Evolutionary conservation across 2,888 invertebrate species (phyloP).

Genomic region (Agrotis segetum): DNA sequence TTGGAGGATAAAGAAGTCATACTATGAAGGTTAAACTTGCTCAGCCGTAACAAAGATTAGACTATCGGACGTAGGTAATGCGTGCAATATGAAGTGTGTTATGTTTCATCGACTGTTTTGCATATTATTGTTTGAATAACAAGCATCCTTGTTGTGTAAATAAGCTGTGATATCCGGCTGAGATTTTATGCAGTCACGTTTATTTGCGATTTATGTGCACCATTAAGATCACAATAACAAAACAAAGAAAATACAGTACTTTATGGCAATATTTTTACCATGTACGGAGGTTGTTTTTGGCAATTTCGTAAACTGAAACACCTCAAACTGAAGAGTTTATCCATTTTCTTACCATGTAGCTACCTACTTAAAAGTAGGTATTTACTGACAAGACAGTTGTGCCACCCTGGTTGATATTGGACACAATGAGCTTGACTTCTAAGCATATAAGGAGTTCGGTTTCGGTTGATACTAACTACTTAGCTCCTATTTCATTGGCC

Average conservation of each 20-base stretch:
- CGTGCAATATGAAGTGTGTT: constrained; percentile 14
- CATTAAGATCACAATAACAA: neutral
- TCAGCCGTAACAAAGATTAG: constrained; percentile 2
- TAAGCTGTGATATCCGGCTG: neutral
- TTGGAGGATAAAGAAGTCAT: neutral
- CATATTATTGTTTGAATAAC: constrained; percentile 28
- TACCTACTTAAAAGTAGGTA: too few species aligned
- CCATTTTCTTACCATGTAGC: too few species aligned
- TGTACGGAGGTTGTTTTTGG: neutral
- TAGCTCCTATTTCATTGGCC: too few species aligned
- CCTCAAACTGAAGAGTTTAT: neutral
- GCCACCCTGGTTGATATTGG: too few species aligned
- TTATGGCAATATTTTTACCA: neutral
- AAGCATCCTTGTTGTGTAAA: constrained; percentile 28
- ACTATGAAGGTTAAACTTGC: constrained; percentile 25
- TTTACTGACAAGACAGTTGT: too few species aligned
- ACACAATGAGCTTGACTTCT: too few species aligned
- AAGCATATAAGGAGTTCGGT: too few species aligned
- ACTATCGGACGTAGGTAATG: constrained; percentile 29
- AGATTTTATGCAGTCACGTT: neutral
- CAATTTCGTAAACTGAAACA: too few species aligned
- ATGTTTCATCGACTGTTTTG: constrained; percentile 25
- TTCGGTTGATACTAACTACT: too few species aligned
- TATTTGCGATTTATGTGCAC: neutral
- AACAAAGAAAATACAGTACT: neutral